Conservation (phyloP, 2,888 invertebrate genomes). For the Xanthia togata region DNA sequence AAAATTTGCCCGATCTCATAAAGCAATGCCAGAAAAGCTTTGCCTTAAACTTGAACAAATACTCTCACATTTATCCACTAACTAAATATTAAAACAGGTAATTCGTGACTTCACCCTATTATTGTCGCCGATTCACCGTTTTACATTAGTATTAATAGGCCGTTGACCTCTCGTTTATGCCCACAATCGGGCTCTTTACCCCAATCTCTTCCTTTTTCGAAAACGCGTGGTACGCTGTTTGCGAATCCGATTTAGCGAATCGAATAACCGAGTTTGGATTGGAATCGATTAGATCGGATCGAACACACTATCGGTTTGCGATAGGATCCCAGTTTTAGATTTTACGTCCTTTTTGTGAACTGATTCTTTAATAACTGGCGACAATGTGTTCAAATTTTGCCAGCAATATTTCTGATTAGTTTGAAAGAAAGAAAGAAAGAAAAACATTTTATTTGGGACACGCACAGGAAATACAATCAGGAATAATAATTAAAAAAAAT, state of each 20-base stretch:
- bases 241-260: slow-evolving; percentile 66
- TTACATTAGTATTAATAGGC: slow-evolving; percentile 75
- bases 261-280: slow-evolving; percentile 66
- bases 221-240: slow-evolving; percentile 76
- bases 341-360: slow-evolving; percentile 28
- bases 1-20: neutral
- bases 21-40: neutral
- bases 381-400: neutral
- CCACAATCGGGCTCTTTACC: slow-evolving; percentile 70
- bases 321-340: slow-evolving; percentile 52
- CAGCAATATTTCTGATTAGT: neutral
- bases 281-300: slow-evolving; percentile 64
- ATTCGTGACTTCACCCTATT: slow-evolving; percentile 65
- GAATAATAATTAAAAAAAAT: too few relatives aligned
- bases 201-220: slow-evolving; percentile 75
- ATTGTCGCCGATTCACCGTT: slow-evolving; percentile 66
- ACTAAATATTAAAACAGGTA: slow-evolving; percentile 43
- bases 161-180: slow-evolving; percentile 73
- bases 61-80: slow-evolving; percentile 23
- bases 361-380: slow-evolving; percentile 15
- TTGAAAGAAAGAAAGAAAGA: too few relatives aligned
- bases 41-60: neutral
- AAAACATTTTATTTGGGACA: too few relatives aligned
- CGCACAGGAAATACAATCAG: too few relatives aligned
- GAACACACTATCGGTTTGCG: slow-evolving; percentile 52